phyloP scores from a whole-genome alignment of 2,797 vertebrate genomes.

The Tauraco hartlaubi region DNA sequence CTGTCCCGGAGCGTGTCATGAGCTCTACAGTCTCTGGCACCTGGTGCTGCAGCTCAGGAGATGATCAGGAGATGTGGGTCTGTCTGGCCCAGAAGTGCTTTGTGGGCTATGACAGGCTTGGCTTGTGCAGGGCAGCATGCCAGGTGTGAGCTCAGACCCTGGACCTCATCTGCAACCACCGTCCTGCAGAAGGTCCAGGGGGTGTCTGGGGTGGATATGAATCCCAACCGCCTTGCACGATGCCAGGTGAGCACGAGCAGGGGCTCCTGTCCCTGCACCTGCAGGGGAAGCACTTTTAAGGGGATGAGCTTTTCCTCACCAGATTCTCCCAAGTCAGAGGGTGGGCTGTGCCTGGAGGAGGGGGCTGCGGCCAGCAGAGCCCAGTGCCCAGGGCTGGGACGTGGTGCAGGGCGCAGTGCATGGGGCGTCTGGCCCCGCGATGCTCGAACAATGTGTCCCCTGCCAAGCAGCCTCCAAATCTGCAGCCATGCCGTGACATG shows the following conservation, averaged over 20 bases:
- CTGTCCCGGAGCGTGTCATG: background rate
- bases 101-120: background rate
- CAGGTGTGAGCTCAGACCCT: background rate
- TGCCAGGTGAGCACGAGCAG: accelerated
- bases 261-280: background rate
- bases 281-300: background rate
- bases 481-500: background rate
- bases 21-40: background rate
- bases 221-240: accelerated
- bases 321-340: background rate
- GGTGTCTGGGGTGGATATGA: background rate
- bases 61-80: too few species aligned
- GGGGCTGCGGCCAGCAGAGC: accelerated
- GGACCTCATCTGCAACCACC: background rate
- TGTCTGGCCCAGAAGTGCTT: background rate
- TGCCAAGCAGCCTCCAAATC: background rate
- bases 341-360: background rate
- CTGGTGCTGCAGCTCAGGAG: background rate
- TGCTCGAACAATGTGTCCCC: accelerated
- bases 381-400: background rate
- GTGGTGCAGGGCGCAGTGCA: background rate
- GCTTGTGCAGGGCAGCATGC: accelerated
- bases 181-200: accelerated
- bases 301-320: background rate
- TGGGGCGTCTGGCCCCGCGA: accelerated